Base-by-base conservation (phyloP, 2,113 vertebrate species). In the Lepidothrix coronata region DNA sequence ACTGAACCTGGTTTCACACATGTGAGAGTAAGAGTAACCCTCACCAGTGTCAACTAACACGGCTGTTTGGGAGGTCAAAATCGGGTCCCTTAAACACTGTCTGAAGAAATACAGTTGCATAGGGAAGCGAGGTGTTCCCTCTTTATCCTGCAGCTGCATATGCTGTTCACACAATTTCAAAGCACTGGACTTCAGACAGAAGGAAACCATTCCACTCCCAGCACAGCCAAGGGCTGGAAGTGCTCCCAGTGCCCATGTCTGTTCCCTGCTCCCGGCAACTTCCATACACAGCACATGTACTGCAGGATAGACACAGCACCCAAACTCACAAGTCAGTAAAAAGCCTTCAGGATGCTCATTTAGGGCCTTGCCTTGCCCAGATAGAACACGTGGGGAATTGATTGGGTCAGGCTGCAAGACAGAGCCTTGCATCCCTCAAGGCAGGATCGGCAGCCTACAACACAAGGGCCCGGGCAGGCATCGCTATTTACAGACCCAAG, bases 121-220 rank as follows among this genome's bases (percentile, higher is more conserved):
- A 35, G 46, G 54, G 49, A 94, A 91, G 63, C 54, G 62, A 63
- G 54, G 65, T 14, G 9, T 57, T 84, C 81, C 59, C 31, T 61
- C 55, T 74, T 74, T 4, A 49, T 51, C 7, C 3, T 4, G 18
- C 58, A 81, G 87, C 59, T 91, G 65, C 16, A 8, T 14, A 14
- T 0, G 1, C 39, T 2, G 0, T 41, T 54, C 14, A 0, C 49
- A 30, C 20, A 15, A 5, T 48, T 52, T 52, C 51, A 62, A 37
- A 72, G 73, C 0, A 0, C 39, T 63, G 57, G 33, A 14, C 31
- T 54, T 43, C 37, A 77, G 48, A 43, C 6, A 18, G 3, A n/a
- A 52, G 27, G 33, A 61, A 93, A 39, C 33, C 28, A 65, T 14
- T 72, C 41, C 2, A 3, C 43, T 39, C 15, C 24, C 39, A 59